phyloP scores from a whole-genome alignment of 2,797 vertebrate genomes.

The Amphiprion clarkii region DNA sequence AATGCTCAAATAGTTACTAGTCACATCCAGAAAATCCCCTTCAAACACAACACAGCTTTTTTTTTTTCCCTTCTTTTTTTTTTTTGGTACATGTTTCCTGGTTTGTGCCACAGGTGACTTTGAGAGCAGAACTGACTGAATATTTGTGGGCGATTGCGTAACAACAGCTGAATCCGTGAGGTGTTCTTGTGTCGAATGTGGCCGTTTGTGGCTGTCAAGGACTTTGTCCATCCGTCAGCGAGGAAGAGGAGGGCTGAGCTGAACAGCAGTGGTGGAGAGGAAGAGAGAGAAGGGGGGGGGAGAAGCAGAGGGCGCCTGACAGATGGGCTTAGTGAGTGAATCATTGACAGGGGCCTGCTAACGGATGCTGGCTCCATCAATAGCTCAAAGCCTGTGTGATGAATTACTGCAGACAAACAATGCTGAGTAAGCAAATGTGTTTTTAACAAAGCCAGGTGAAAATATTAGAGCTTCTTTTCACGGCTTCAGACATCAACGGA shows the following conservation, averaged over 20 bases:
- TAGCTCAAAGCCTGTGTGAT: slow-evolving; percentile 88
- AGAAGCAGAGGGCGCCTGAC: slow-evolving; percentile 78
- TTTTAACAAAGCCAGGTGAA: slow-evolving; percentile 85
- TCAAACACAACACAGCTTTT: background rate
- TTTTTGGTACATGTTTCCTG: slow-evolving; percentile 32
- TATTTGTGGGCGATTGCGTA: slow-evolving; percentile 48
- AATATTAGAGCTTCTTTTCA: slow-evolving; percentile 73
- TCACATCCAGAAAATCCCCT: slow-evolving; percentile 70
- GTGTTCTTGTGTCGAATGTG: slow-evolving; percentile 56
- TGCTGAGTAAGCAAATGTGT: slow-evolving; percentile 88
- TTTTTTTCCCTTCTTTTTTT: background rate
- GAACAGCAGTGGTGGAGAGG: slow-evolving; percentile 67
- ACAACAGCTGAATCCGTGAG: slow-evolving; percentile 41
- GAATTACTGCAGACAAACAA: slow-evolving; percentile 90
- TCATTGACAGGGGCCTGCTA: slow-evolving; percentile 89
- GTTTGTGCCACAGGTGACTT: slow-evolving; percentile 60
- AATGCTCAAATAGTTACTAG: slow-evolving; percentile 80
- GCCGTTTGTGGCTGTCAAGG: slow-evolving; percentile 64
- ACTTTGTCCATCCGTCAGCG: slow-evolving; percentile 77
- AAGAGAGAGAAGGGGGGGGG: slow-evolving; percentile 49
- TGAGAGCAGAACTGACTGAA: slow-evolving; percentile 54
- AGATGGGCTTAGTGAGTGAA: slow-evolving; percentile 87
- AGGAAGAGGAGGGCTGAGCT: slow-evolving; percentile 79
- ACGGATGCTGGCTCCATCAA: slow-evolving; percentile 88
- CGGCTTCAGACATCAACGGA: slow-evolving; percentile 32